Base-by-base conservation (phyloP, 1,140 invertebrate genomes). In the Calephelis nemesis region DNA sequence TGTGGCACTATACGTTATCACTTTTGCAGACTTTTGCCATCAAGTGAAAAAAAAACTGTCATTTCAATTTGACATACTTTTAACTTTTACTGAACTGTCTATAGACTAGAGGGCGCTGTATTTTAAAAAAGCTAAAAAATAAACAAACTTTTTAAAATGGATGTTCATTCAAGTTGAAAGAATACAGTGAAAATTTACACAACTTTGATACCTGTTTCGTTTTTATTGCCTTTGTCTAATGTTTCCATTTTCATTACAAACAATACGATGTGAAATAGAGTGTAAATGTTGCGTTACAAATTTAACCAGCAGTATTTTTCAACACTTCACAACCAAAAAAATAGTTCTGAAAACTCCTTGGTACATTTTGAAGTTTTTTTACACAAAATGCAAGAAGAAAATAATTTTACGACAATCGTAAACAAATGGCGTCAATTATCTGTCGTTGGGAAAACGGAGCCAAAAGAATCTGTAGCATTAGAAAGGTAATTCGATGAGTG, bases 341-440 rank as follows among this genome's bases (percentile, higher is more conserved):
- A 45, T 7, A 45, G 8, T 45, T 5, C 42, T 39, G 19, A 70
- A 80, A 84, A 85, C 84, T 87, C 78, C 81, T 85, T 88, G 71
- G 75, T 79, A 19, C 62, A 68, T 30, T 70, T 69, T 66, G 69
- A 72, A 73, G 74, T 74, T 80, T 75, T n/a, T 72, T 77, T 76
- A 72, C 69, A 72, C 68, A 82, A 81, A 77, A 90, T 90, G 85
- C 81, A 88, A 82, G 81, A 88, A 78, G 84, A 81, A 71, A 83
- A 81, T 70, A 83, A 85, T 81, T 90, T 90, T 79, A 77, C 85
- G 78, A 83, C 78, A 78, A 82, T 90, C 68, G 83, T 87, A 74
- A 86, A 70, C 71, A 83, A 82, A 78, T 88, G 85, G 85, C 85
- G 85, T 78, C 85, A 81, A 78, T 76, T 88, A 74, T 87, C 84